Evolutionary conservation across 2,113 vertebrate species (phyloP), one percentile per base, ranked within the genome.

Genomic region (Aleadryas rufinucha): DNA sequence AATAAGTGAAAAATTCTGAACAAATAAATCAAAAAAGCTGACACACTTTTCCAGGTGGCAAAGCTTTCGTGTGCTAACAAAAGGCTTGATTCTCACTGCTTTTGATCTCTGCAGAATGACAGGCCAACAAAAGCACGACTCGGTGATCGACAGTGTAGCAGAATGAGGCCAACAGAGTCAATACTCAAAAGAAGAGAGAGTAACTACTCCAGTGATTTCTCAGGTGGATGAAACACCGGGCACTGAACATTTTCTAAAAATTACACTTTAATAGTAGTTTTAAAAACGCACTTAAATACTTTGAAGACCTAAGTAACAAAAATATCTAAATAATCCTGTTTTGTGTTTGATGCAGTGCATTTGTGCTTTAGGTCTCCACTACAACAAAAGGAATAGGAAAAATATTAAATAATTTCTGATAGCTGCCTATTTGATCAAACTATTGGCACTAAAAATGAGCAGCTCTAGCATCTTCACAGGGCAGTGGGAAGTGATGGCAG

Each of bases 1-100:
- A 95, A 6, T 66, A 88, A 90, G 71, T 68, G 44, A 96, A 95
- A 95, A 89, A 78, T 71, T 93, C 83, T 75, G 88, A 95, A 75
- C 56, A 93, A 92, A 84, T 86, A 88, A 69, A 93, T 83, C 56
- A 95, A 88, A 94, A 88, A 92, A 95, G 76, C 85, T 96, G 93
- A 95, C 76, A 87, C 0, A 14, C 19, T 89, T 94, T 88, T 92
- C 68, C 6, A 19, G 50, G 69, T 86, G 37, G 31, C 11, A 77
- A 80, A 71, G 79, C 88, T 95, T 93, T 78, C 0, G 3, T 84
- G 49, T 78, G 71, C 44, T 86, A 80, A 65, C 87, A 94, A 87
- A 93, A 89, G 33, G 27, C 22, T 95, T 77, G 75, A 92, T 95
- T 92, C 82, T 61, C 75, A 52, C 39, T n/a, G 90, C 75, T 61